Evolutionary conservation across 2,797 vertebrate genomes (phyloP).

Genomic region (Halcyon chelicuti): DNA sequence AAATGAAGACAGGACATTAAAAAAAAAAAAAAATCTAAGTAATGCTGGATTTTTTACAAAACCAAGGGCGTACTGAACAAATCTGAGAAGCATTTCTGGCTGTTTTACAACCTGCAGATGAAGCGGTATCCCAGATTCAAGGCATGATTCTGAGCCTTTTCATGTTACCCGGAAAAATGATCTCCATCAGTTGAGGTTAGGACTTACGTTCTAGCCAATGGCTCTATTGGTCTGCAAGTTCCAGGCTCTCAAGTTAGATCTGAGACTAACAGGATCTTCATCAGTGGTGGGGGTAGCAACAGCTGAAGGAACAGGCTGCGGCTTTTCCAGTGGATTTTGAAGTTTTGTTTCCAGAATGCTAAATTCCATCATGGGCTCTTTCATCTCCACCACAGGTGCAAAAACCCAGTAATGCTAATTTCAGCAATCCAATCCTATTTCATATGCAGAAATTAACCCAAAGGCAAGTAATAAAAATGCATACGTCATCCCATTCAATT

Average conservation of each 20-base stretch:
- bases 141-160: neutral
- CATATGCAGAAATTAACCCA: slow-evolving; percentile 68
- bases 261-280: slow-evolving; percentile 5
- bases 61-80: neutral
- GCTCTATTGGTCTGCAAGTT: neutral
- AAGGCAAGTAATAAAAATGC: slow-evolving; percentile 70
- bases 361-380: slow-evolving; percentile 29
- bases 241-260: neutral
- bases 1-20: neutral
- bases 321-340: slow-evolving; percentile 26
- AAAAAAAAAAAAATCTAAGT: slow-evolving; percentile 4
- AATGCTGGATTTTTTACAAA: neutral
- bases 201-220: neutral
- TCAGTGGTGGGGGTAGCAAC: neutral
- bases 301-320: slow-evolving; percentile 26
- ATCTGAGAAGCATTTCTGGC: neutral
- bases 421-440: slow-evolving; percentile 55
- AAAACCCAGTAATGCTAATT: slow-evolving; percentile 46
- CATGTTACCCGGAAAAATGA: slow-evolving; percentile 9
- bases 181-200: slow-evolving; percentile 34
- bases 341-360: slow-evolving; percentile 36
- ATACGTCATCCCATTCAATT: slow-evolving; percentile 70
- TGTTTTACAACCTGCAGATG: neutral
- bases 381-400: slow-evolving; percentile 66
- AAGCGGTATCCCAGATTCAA: neutral